phyloP scores from a whole-genome alignment of 2,888 invertebrate species.

The Drosophila kokeensis region DNA sequence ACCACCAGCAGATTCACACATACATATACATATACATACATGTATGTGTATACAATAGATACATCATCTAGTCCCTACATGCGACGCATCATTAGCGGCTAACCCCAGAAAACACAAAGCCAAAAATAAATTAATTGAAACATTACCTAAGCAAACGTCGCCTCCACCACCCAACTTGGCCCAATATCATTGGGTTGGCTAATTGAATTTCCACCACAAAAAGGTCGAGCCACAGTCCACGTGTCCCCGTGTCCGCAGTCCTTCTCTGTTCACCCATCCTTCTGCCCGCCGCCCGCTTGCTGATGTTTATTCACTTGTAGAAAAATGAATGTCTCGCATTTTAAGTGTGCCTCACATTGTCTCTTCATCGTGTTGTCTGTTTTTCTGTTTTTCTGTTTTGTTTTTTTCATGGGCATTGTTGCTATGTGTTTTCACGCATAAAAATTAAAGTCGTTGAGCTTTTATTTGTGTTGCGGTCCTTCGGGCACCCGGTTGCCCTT shows the following conservation, averaged over 20 bases:
- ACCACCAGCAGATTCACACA: too few species aligned
- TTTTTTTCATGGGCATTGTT: slow-evolving; percentile 39
- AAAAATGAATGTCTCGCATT: slow-evolving; percentile 81
- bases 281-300: neutral
- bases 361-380: slow-evolving; percentile 26
- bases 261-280: neutral
- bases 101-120: slow-evolving; percentile 30
- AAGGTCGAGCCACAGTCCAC: slow-evolving; percentile 48
- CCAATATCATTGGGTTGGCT: slow-evolving; percentile 54
- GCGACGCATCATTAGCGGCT: slow-evolving; percentile 64
- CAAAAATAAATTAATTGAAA: slow-evolving; percentile 79
- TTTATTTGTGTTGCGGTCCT: slow-evolving; percentile 51
- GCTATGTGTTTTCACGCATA: slow-evolving; percentile 78
- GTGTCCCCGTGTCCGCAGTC: slow-evolving; percentile 69
- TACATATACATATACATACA: too few species aligned
- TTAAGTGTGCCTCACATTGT: slow-evolving; percentile 69
- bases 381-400: slow-evolving; percentile 14
- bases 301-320: slow-evolving; percentile 52
- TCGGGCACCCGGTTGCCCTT: slow-evolving; percentile 17
- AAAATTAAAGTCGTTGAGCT: slow-evolving; percentile 75
- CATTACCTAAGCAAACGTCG: slow-evolving; percentile 80
- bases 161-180: slow-evolving; percentile 30
- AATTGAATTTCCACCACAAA: slow-evolving; percentile 74
- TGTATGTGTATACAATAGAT: slow-evolving; percentile 15
- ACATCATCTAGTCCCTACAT: slow-evolving; percentile 41